These are phyloP conservation scores for Caenorhabditis macrosperma DNA, from an alignment of 2,888 invertebrate species.

Conservation along the genomic window DNA sequence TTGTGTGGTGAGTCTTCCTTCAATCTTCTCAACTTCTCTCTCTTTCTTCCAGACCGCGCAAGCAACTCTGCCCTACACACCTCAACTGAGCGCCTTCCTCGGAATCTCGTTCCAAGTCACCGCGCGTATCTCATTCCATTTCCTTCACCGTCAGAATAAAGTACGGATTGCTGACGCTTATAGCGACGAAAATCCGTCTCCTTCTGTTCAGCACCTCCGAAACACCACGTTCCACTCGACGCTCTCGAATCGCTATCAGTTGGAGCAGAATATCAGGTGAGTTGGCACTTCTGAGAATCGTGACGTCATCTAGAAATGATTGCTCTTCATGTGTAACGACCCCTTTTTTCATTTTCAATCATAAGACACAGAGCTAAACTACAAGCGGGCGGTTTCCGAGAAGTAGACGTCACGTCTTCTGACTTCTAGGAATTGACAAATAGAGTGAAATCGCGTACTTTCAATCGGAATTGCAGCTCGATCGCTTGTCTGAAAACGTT, in stretches of 20 bases:
- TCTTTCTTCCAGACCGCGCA: constrained; percentile 18
- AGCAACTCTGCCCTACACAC: constrained; percentile 9
- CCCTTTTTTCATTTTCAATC: background rate
- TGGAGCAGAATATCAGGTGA: constrained; percentile 54
- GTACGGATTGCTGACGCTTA: constrained; percentile 28
- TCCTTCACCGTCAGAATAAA: constrained; percentile 31
- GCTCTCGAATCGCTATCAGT: constrained; percentile 42
- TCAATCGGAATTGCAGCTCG: no score
- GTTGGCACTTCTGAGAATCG: no score
- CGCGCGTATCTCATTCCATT: constrained; percentile 18
- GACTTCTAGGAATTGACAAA: no score
- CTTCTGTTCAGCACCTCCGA: constrained; percentile 27
- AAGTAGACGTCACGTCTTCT: no score
- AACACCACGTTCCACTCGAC: constrained; percentile 5
- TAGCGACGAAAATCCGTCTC: background rate
- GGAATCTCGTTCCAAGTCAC: constrained; percentile 34
- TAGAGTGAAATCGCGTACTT: background rate
- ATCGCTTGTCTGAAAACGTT: constrained; percentile 45
- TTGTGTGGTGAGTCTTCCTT: constrained; percentile 17
- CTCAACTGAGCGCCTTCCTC: constrained; percentile 33
- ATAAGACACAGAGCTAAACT: no score
- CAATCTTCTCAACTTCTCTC: background rate
- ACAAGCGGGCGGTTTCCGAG: no score
- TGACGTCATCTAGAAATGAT: no score
- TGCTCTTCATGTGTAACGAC: no score